Percentiles rank a stretch among this genome's conserved stretches.
Evolutionary conservation across 2,888 invertebrate genomes (phyloP).

Genomic region (Uloborus plumipes): DNA sequence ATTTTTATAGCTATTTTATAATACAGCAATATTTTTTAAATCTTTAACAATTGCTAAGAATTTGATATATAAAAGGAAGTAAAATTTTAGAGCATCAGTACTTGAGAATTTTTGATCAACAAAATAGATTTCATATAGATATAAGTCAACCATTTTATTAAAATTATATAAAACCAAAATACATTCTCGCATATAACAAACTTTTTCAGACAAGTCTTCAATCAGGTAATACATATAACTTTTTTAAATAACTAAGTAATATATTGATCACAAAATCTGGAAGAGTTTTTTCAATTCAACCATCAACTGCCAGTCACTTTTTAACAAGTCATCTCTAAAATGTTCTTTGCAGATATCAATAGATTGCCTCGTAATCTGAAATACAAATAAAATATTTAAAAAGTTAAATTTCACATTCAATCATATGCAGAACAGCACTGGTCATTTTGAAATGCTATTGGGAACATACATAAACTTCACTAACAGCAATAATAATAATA

Average conservation of each 20-base stretch:
- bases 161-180: slow-evolving; percentile 43
- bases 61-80: too few species aligned
- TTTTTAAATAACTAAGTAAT: slow-evolving; percentile 48
- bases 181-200: slow-evolving; percentile 15
- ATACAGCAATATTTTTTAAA: too few species aligned
- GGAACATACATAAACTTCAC: neutral
- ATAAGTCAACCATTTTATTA: slow-evolving; percentile 36
- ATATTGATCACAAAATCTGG: slow-evolving; percentile 81
- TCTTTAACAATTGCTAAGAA: too few species aligned
- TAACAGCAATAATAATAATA: neutral
- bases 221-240: neutral
- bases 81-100: too few species aligned
- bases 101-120: too few species aligned
- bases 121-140: too few species aligned
- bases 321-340: slow-evolving; percentile 96
- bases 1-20: too few species aligned
- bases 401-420: neutral
- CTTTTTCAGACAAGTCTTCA: slow-evolving; percentile 1
- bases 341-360: slow-evolving; percentile 99
- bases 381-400: neutral
- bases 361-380: slow-evolving; percentile 95
- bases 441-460: neutral
- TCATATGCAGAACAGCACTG: neutral
- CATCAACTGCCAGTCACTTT: slow-evolving; percentile 98
- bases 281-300: slow-evolving; percentile 98